These are phyloP conservation scores for Temnopleurus reevesii DNA, from an alignment of 53 echinoderm and acorn worm genomes.

Conservation along the genomic window DNA sequence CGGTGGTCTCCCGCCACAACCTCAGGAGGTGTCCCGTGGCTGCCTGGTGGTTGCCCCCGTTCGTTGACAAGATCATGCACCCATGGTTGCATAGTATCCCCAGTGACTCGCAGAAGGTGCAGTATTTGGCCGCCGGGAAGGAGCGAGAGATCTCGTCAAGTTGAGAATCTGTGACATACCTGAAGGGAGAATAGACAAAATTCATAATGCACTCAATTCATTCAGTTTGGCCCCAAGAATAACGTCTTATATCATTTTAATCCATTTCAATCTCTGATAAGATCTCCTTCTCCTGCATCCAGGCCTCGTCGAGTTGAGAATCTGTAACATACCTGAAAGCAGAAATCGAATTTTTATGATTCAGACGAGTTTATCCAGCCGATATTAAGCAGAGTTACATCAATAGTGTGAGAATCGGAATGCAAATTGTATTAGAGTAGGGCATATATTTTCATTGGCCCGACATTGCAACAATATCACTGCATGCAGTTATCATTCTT, in stretches of 20 bases:
- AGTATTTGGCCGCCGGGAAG: not conserved
- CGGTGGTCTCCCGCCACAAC: constrained; percentile 24
- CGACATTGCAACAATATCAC: not conserved
- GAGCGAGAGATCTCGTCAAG: not conserved
- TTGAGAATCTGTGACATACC: not conserved
- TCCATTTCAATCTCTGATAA: not conserved
- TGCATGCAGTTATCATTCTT: too few relatives aligned
- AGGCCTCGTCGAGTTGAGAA: not conserved
- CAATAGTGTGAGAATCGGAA: too few relatives aligned
- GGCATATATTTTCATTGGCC: too few relatives aligned
- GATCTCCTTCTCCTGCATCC: constrained; percentile 5
- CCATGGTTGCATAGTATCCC: not conserved
- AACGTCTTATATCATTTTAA: too few relatives aligned
- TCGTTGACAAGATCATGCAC: not conserved
- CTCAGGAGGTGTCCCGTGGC: not conserved
- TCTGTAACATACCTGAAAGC: not conserved
- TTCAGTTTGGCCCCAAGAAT: too few relatives aligned
- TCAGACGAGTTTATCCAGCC: too few relatives aligned
- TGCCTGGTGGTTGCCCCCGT: not conserved
- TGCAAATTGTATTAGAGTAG: too few relatives aligned
- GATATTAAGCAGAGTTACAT: too few relatives aligned
- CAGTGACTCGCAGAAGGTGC: not conserved
- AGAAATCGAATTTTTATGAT: too few relatives aligned
- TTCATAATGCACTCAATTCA: too few relatives aligned
- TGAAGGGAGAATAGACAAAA: not conserved